Conservation (phyloP, 2,113 vertebrate species). For the Phaetusa simplex region DNA sequence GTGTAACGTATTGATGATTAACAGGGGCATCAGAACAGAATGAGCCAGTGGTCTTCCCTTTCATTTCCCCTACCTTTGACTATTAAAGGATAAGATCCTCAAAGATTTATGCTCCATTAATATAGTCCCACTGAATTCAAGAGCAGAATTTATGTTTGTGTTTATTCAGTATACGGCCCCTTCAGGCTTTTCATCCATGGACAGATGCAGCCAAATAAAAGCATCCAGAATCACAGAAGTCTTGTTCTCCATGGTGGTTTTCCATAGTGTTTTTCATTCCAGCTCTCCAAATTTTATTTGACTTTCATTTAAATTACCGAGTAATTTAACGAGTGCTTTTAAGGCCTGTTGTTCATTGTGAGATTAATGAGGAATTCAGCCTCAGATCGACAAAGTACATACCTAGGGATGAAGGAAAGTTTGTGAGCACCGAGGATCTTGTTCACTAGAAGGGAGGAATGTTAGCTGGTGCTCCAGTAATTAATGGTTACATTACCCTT, state of each 20-base stretch:
- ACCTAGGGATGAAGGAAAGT: background rate
- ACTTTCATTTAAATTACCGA: background rate
- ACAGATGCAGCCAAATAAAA: background rate
- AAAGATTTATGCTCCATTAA: background rate
- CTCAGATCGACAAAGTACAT: background rate
- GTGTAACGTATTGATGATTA: background rate
- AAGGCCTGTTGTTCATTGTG: background rate
- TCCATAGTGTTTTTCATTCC: background rate
- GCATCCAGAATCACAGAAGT: background rate
- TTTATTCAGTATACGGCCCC: background rate
- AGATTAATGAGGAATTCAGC: background rate
- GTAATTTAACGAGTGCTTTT: background rate
- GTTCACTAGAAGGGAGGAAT: background rate
- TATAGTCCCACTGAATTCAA: background rate
- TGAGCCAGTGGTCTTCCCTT: background rate
- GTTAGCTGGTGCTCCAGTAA: slow-evolving; percentile 25
- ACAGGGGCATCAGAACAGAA: background rate
- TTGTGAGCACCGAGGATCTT: background rate
- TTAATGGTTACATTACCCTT: slow-evolving; percentile 60
- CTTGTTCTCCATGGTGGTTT: background rate
- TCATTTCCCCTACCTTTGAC: background rate
- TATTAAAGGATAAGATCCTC: background rate
- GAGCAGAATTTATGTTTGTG: background rate
- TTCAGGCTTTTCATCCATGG: background rate
- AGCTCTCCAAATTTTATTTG: background rate